Evolutionary conservation across 92 coral and sea anemone genomes (phyloP).

Genomic region (Phymanthus crucifer): DNA sequence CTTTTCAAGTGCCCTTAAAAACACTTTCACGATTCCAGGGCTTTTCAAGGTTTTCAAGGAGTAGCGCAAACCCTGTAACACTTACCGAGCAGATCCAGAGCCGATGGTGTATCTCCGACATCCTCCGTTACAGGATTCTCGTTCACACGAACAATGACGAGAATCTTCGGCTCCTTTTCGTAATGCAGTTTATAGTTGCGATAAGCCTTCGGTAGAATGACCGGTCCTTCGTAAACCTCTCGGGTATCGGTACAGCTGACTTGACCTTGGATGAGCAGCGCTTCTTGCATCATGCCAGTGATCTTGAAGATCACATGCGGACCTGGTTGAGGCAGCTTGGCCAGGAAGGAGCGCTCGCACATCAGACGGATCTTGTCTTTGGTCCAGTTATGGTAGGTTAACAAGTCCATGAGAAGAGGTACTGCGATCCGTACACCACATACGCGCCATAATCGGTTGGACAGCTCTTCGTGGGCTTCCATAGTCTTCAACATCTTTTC

Average conservation of each 20-base stretch:
- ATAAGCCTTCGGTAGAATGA: conserved; percentile 66
- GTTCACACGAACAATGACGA: conserved; percentile 72
- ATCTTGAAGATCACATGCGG: conserved; percentile 50
- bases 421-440: conserved; percentile 93
- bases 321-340: conserved; percentile 48
- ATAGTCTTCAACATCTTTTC: conserved; percentile 66
- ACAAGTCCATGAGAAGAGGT: conserved; percentile 86
- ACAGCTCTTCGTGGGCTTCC: conserved; percentile 58
- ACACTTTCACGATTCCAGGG: too few relatives aligned
- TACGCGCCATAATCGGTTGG: conserved; percentile 84
- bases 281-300: conserved; percentile 73
- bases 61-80: too few relatives aligned
- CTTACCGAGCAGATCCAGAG: conserved; percentile 71
- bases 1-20: too few relatives aligned
- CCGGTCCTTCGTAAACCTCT: conserved; percentile 81
- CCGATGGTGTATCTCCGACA: conserved; percentile 76
- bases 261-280: conserved; percentile 85
- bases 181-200: conserved; percentile 60
- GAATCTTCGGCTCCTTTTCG: conserved; percentile 78
- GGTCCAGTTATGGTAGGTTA: conserved; percentile 85
- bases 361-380: conserved; percentile 86
- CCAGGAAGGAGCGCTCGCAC: conserved; percentile 92
- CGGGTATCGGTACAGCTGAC: conserved; percentile 69
- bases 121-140: conserved; percentile 69
- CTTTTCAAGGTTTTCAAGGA: too few relatives aligned